Conservation (phyloP, 1,140 invertebrate species). For the Octopus bimaculoides region DNA sequence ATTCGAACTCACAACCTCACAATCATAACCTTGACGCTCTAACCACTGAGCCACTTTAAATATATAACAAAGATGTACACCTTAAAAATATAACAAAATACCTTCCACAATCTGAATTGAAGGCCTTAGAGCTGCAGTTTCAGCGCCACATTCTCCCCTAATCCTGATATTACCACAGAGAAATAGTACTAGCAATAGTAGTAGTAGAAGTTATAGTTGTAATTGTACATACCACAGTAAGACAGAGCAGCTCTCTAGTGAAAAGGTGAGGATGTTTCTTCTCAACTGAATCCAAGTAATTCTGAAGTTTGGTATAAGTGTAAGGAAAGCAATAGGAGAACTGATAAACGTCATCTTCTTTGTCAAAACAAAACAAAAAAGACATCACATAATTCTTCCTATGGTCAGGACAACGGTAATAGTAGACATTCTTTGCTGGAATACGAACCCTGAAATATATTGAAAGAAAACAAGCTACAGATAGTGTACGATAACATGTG, state of each 20-base stretch:
- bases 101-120: too few species aligned
- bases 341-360: conserved; percentile 87
- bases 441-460: conserved; percentile 71
- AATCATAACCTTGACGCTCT: too few species aligned
- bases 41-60: too few species aligned
- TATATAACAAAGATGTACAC: too few species aligned
- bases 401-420: conserved; percentile 87
- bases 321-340: conserved; percentile 92
- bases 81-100: too few species aligned
- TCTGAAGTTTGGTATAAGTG: conserved; percentile 85
- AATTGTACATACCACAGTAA: conserved; percentile 64
- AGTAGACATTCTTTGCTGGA: conserved; percentile 84
- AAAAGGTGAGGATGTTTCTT: conserved; percentile 65
- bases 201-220: too few species aligned
- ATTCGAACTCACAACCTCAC: too few species aligned
- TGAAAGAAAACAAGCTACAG: conserved; percentile 10
- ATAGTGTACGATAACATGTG: not conserved
- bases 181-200: too few species aligned
- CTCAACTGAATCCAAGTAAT: conserved; percentile 77
- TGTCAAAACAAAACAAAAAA: conserved; percentile 91
- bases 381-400: conserved; percentile 90
- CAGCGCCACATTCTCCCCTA: too few species aligned
- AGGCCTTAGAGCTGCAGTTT: too few species aligned
- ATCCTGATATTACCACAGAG: too few species aligned
- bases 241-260: conserved; percentile 70